Evolutionary conservation across 2,888 invertebrate species (phyloP).

Genomic region (Cephus runcator): DNA sequence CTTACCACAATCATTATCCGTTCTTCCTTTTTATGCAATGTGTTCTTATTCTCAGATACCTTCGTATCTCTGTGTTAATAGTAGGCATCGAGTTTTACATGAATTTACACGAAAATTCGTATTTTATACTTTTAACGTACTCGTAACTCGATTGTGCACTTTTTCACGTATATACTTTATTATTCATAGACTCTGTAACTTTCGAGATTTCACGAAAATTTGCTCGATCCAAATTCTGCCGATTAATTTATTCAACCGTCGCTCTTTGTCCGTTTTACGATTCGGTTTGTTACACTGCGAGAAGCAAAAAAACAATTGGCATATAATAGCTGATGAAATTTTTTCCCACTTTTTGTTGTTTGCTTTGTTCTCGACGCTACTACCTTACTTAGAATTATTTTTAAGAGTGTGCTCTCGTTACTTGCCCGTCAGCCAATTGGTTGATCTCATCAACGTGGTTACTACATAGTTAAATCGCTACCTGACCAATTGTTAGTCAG

Average conservation of each 20-base stretch:
- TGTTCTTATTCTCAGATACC: constrained; percentile 7
- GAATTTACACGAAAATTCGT: not conserved
- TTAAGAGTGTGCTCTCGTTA: constrained; percentile 27
- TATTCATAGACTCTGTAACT: constrained; percentile 2
- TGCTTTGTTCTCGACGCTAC: constrained; percentile 13
- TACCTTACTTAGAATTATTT: constrained; percentile 18
- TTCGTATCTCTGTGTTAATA: constrained; percentile 6
- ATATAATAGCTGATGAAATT: constrained; percentile 20
- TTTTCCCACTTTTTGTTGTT: constrained; percentile 12
- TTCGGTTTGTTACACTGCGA: constrained; percentile 42
- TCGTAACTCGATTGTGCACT: constrained; percentile 6
- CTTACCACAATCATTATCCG: not conserved
- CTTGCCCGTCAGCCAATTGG: not conserved
- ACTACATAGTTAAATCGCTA: not conserved
- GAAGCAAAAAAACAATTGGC: constrained; percentile 44
- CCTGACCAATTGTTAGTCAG: not conserved
- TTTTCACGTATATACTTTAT: constrained; percentile 11
- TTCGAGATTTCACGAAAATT: not conserved
- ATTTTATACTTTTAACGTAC: not conserved
- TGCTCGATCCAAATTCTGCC: not conserved
- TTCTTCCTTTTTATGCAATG: not conserved
- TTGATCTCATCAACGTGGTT: not conserved
- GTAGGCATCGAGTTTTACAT: not conserved
- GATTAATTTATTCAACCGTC: constrained; percentile 12
- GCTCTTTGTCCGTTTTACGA: constrained; percentile 9